Evolutionary conservation across 2,113 vertebrate genomes (phyloP).

Genomic region (Sapayoa aenigma): DNA sequence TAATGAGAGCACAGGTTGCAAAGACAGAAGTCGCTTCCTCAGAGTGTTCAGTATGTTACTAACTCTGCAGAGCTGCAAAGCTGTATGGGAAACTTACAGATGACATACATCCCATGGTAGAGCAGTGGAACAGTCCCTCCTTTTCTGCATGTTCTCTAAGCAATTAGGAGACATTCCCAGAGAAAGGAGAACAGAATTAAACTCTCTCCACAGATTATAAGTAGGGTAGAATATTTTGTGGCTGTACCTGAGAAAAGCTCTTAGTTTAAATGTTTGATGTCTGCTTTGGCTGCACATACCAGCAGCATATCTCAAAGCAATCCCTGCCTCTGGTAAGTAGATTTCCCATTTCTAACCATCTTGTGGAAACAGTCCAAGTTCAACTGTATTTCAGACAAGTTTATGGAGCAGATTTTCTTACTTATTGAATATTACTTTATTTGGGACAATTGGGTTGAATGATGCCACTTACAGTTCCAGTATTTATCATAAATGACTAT

Average conservation of each 20-base stretch:
- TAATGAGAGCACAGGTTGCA: not conserved
- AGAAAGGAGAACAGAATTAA: not conserved
- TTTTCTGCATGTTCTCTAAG: not conserved
- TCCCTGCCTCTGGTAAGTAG: not conserved
- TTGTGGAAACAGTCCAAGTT: not conserved
- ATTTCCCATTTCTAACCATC: not conserved
- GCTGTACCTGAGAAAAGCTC: not conserved
- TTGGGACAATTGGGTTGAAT: not conserved
- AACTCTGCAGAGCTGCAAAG: not conserved
- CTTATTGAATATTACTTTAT: not conserved
- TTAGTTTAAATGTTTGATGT: not conserved
- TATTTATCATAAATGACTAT: not conserved
- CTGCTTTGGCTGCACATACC: not conserved
- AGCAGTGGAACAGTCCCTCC: not conserved
- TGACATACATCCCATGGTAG: fast-evolving
- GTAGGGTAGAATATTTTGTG: not conserved
- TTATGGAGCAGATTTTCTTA: not conserved
- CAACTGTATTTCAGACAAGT: not conserved
- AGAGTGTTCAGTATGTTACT: not conserved
- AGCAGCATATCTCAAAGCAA: not conserved
- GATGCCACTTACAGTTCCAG: not conserved
- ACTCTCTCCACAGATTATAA: fast-evolving
- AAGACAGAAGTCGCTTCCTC: not conserved
- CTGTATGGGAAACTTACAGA: too few relatives aligned
- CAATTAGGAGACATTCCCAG: not conserved